These are phyloP conservation scores for Crocuta crocuta DNA, from an alignment of 2,113 vertebrate genomes.

Conservation along the genomic window DNA sequence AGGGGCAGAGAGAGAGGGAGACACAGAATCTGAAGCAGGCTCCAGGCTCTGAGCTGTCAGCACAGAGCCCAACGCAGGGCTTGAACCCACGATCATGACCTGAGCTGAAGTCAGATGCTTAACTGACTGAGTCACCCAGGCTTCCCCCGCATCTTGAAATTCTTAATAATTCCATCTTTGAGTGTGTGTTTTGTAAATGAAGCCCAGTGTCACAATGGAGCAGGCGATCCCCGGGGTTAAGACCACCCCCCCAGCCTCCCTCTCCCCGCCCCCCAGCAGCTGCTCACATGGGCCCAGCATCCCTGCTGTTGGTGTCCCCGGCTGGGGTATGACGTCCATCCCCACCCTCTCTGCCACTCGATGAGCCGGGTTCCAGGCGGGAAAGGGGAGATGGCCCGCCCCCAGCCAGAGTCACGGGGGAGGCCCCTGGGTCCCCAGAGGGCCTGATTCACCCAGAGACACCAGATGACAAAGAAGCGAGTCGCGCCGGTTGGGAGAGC, in stretches of 20 bases:
- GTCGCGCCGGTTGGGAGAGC: neutral
- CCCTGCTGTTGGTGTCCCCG: neutral
- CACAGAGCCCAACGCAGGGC: neutral
- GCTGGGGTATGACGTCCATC: neutral
- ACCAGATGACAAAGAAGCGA: neutral
- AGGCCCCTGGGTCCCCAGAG: neutral
- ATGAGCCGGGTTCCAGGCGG: neutral
- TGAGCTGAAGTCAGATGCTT: neutral
- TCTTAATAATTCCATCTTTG: neutral
- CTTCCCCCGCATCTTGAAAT: neutral
- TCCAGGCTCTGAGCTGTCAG: no score
- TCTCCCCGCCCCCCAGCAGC: neutral
- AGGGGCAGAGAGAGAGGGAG: neutral
- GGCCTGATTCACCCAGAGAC: neutral
- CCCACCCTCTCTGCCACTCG: no score
- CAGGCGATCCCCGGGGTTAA: neutral
- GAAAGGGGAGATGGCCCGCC: neutral
- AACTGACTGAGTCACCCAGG: neutral
- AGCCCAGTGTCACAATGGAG: neutral
- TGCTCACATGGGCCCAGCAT: neutral
- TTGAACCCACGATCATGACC: neutral
- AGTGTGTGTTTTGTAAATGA: neutral
- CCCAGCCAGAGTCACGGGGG: neutral
- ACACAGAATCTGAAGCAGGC: neutral
- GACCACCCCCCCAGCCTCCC: neutral